phyloP scores from a whole-genome alignment of 2,113 vertebrate genomes.

The Aix galericulata region DNA sequence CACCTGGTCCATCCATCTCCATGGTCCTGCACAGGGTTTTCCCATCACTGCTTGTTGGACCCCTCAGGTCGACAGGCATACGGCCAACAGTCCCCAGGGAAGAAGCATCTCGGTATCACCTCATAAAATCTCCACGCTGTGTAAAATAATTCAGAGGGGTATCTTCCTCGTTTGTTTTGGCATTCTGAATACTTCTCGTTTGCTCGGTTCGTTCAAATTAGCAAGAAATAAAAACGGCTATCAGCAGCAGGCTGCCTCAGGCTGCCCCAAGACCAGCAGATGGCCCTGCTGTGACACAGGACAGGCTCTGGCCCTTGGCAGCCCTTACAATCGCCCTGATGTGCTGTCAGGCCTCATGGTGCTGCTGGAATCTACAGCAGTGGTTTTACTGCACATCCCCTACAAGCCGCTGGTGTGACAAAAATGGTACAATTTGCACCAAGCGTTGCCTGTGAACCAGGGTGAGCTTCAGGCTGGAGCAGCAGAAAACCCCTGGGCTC shows the following conservation, averaged over 20 bases:
- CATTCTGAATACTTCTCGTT: background rate
- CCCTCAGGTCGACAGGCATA: background rate
- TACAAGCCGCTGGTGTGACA: accelerated
- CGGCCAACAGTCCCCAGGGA: background rate
- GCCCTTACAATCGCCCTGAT: background rate
- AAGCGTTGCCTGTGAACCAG: background rate
- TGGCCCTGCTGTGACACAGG: accelerated
- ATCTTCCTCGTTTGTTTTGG: background rate
- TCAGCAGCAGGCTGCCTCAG: background rate
- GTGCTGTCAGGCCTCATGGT: background rate
- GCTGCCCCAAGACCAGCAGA: background rate
- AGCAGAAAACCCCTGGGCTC: accelerated
- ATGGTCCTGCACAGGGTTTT: background rate
- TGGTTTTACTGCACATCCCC: background rate
- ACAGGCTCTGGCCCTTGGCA: background rate
- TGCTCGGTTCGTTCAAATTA: background rate
- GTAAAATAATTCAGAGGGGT: background rate
- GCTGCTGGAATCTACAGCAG: accelerated
- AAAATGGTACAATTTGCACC: accelerated
- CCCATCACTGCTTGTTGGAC: background rate
- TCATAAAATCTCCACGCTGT: background rate
- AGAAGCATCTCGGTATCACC: background rate
- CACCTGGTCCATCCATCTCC: background rate
- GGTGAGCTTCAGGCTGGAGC: accelerated
- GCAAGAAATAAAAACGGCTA: background rate